Evolutionary conservation across 2,113 vertebrate species (phyloP).

Genomic region (Nyctereutes procyonoides): DNA sequence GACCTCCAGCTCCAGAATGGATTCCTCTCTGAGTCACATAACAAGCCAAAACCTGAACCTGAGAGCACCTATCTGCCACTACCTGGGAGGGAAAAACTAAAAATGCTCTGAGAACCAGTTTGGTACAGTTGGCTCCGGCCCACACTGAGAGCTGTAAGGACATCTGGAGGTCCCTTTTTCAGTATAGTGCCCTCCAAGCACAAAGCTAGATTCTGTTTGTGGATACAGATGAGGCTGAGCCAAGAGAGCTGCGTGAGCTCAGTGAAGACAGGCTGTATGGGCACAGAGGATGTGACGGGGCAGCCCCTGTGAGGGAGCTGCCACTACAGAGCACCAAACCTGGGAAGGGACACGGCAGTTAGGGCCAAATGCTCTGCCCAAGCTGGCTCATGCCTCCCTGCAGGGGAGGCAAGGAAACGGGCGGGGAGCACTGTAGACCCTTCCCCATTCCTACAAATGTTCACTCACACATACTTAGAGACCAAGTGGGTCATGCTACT

Average conservation of each 20-base stretch:
- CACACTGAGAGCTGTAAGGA: neutral
- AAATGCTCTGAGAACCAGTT: neutral
- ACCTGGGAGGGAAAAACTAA: neutral
- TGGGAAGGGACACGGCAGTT: rapidly evolving
- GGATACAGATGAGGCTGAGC: neutral
- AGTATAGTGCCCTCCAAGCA: neutral
- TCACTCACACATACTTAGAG: neutral
- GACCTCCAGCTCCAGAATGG: neutral
- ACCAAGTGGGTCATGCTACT: neutral
- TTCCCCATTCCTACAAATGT: neutral
- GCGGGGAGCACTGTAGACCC: neutral
- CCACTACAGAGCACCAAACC: neutral
- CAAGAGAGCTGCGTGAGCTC: neutral
- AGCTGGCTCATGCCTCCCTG: neutral
- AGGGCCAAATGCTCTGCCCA: neutral
- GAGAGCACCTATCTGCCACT: neutral
- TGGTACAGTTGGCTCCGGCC: neutral
- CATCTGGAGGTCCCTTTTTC: neutral
- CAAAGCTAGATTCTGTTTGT: neutral
- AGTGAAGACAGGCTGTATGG: rapidly evolving
- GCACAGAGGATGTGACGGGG: neutral
- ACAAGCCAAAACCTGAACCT: neutral
- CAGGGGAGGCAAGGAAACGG: neutral
- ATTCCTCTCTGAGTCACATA: neutral
- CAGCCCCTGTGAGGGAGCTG: neutral